Evolutionary conservation across 2,113 vertebrate genomes (phyloP).

Genomic region (Furnarius figulus): DNA sequence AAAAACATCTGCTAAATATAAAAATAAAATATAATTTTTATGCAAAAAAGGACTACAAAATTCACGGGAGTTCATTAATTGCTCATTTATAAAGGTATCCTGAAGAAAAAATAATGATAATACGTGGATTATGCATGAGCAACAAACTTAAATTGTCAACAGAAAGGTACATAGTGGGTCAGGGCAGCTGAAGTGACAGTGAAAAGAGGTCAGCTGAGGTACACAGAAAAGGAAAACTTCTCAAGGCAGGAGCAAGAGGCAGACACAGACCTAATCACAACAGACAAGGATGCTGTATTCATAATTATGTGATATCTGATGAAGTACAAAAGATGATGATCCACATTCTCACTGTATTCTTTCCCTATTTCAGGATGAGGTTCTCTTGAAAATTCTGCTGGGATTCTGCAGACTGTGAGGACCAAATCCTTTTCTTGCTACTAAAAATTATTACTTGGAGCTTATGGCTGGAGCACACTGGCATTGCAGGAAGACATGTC

Average conservation of each 20-base stretch:
- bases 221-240: not conserved
- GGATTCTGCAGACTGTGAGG: not conserved
- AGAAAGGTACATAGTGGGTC: fast-evolving
- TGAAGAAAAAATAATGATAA: not conserved
- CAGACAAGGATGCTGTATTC: not conserved
- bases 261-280: not conserved
- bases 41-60: not conserved
- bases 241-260: not conserved
- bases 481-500: not conserved
- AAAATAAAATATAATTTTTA: not conserved
- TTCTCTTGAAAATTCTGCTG: not conserved
- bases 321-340: not conserved
- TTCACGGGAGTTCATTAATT: not conserved
- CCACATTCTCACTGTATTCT: not conserved
- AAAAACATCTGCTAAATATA: not conserved
- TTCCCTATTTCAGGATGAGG: not conserved
- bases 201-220: not conserved
- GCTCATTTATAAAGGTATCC: not conserved
- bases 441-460: not conserved
- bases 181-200: not conserved
- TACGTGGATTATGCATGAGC: not conserved
- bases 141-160: not conserved
- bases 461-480: not conserved
- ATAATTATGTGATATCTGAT: not conserved
- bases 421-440: not conserved